A percentile compares a stretch with the other conserved stretches of the same genome.
These are phyloP conservation scores for Sphaeridia pumilis DNA, from an alignment of 2,888 invertebrate genomes.

Conservation along the genomic window DNA sequence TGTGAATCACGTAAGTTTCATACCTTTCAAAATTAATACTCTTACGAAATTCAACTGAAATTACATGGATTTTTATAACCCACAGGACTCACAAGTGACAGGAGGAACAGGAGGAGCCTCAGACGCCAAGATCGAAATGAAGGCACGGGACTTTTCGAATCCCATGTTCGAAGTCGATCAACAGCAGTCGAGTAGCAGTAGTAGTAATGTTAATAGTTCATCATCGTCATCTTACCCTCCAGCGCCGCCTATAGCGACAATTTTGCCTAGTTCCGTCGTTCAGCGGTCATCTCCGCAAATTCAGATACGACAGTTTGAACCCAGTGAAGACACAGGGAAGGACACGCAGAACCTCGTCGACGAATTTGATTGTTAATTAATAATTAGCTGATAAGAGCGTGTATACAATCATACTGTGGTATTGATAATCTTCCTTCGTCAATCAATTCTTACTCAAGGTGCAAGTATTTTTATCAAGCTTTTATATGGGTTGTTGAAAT, in stretches of 20 bases:
- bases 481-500: too few relatives aligned
- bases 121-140: constrained; percentile 19
- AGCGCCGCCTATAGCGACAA: constrained; percentile 48
- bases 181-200: constrained; percentile 10
- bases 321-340: constrained; percentile 73
- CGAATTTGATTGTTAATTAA: constrained; percentile 50
- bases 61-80: neutral
- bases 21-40: neutral
- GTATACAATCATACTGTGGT: neutral
- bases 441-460: too few relatives aligned
- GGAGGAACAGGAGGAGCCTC: constrained; percentile 40
- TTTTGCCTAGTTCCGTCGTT: constrained; percentile 70
- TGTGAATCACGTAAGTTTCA: constrained; percentile 39
- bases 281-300: constrained; percentile 63
- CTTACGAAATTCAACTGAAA: neutral
- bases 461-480: too few relatives aligned
- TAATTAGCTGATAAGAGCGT: neutral
- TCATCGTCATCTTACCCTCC: constrained; percentile 14
- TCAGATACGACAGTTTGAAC: constrained; percentile 66
- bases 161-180: constrained; percentile 83
- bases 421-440: neutral
- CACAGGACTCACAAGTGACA: constrained; percentile 54
- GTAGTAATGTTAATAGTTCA: constrained; percentile 39
- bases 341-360: constrained; percentile 82
- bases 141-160: constrained; percentile 77